phyloP scores from a whole-genome alignment of 2,113 vertebrate species.

The Dunckerocampus dactyliophorus region DNA sequence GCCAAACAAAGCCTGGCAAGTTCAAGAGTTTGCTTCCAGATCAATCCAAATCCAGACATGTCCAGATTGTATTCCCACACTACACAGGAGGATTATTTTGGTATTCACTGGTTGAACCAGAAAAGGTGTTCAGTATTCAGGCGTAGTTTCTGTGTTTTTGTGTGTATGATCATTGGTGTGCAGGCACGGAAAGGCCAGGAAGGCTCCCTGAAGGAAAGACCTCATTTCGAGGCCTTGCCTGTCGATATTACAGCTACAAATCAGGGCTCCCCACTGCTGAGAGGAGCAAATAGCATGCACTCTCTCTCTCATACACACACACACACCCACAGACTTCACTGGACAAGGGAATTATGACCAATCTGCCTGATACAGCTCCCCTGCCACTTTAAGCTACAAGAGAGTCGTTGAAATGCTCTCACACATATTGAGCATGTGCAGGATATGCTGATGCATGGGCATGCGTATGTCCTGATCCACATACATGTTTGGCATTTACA shows the following conservation, averaged over 20 bases:
- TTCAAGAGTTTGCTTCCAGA: background rate
- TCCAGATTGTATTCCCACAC: background rate
- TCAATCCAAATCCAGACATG: background rate
- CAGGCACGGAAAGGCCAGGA: slow-evolving; percentile 28
- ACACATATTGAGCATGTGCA: slow-evolving; percentile 18
- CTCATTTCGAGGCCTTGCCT: slow-evolving; percentile 55
- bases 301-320: slow-evolving; percentile 15
- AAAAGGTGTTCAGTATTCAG: slow-evolving; percentile 1
- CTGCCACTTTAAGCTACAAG: slow-evolving; percentile 20
- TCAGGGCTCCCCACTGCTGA: slow-evolving; percentile 59
- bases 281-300: slow-evolving; percentile 42
- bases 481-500: slow-evolving; percentile 11
- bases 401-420: slow-evolving; percentile 15
- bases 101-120: background rate
- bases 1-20: background rate
- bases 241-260: slow-evolving; percentile 71
- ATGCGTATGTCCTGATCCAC: background rate
- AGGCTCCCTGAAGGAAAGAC: slow-evolving; percentile 60
- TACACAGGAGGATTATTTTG: background rate
- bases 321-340: slow-evolving; percentile 30
- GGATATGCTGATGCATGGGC: slow-evolving; percentile 19
- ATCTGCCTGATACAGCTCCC: slow-evolving; percentile 41
- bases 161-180: slow-evolving; percentile 29
- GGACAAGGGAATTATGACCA: slow-evolving; percentile 53
- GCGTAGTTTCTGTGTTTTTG: slow-evolving; percentile 18